Evolutionary conservation across 2,888 invertebrate species (phyloP), one percentile per base, ranked within the genome.

Genomic region (Zaprionus lineosus): DNA sequence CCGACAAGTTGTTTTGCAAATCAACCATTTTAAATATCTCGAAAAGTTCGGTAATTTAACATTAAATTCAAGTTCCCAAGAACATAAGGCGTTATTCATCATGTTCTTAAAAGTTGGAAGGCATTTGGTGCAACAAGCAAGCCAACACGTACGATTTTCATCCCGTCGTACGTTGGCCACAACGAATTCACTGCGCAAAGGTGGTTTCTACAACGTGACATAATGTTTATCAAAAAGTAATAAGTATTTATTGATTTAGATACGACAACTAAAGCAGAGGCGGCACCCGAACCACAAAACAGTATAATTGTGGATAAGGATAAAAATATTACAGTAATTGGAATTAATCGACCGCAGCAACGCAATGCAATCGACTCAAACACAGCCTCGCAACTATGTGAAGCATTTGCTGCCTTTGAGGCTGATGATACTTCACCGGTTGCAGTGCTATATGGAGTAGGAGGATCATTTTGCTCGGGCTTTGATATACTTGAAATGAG

Each of bases 391-490:
- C 91, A 93, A 75, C 91, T 98, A 11, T 91, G 92, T 2, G 91
- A 92, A 19, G 96, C 96, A 0, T 92, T 98, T 43, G 91, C 93
- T 60, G 91, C 91, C 9, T 98, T 98, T 90, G 97, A 98, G 70
- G 91, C 93, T 19, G 96, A 98, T 86, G 89, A 92, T 0, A 90
- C 92, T 0, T 91, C 94, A 0, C 90, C 91, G 62, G 94, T 95
- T 2, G 95, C 95, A 4, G 94, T 99, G 1, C 90, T 99, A 1
- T 93, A 97, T 88, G 98, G 98, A 4, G 93, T 93, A 83, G 97
- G 98, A n/a, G 98, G 98, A 0, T 95, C 94, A 52, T 98, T 99
- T 89, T 98, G 97, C 89, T 93, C 98, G 1, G 98, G 98, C 0
- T 96, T 94, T 88, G 98, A 98, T 90, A 91, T 98, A 44, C 91